A percentile compares a stretch with the other conserved stretches of the same genome.
Conservation (phyloP, 1,140 invertebrate species). For the Myzus persicae region DNA sequence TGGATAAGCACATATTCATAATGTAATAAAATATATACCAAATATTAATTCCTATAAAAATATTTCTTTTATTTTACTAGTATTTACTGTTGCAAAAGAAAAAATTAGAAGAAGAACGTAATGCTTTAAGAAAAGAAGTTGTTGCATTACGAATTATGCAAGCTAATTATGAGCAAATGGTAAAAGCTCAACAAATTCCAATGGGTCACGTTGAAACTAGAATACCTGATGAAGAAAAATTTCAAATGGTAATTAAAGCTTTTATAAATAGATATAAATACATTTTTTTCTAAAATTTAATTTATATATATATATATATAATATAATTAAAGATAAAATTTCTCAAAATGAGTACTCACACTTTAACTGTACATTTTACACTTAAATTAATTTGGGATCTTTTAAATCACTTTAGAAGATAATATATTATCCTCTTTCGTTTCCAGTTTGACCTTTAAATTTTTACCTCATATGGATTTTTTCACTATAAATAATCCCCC, state of each 20-base stretch:
- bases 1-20: no score
- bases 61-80: slow-evolving; percentile 67
- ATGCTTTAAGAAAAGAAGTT: slow-evolving; percentile 93
- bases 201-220: slow-evolving; percentile 85
- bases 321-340: not conserved
- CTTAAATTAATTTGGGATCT: not conserved
- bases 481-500: not conserved
- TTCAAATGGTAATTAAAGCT: slow-evolving; percentile 83
- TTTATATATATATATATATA: not conserved
- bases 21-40: no score
- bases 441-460: not conserved
- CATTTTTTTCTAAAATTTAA: not conserved
- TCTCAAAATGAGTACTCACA: not conserved
- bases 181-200: slow-evolving; percentile 93
- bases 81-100: slow-evolving; percentile 90
- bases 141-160: slow-evolving; percentile 92
- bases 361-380: not conserved
- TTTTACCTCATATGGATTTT: no score
- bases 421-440: not conserved
- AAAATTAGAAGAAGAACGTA: slow-evolving; percentile 91
- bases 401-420: not conserved
- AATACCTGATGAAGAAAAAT: slow-evolving; percentile 93
- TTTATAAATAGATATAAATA: not conserved
- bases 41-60: not conserved
- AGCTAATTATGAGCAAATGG: slow-evolving; percentile 94